Evolutionary conservation across 2,888 invertebrate species (phyloP).

Genomic region (Xylophagus ater): DNA sequence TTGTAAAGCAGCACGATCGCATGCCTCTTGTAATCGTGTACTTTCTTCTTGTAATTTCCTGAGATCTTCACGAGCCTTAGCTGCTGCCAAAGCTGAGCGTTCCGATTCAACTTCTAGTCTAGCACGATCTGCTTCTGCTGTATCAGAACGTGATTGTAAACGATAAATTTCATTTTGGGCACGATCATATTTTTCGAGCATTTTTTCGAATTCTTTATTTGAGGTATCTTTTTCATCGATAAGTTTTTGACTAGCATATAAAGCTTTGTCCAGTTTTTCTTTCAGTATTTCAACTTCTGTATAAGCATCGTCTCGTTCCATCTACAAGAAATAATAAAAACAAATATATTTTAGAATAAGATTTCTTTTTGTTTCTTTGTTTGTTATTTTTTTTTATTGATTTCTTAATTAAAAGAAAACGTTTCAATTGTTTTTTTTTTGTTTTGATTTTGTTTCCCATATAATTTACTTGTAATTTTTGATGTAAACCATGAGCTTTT

Average conservation of each 20-base stretch:
- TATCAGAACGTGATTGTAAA: conserved; percentile 77
- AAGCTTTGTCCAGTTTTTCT: conserved; percentile 81
- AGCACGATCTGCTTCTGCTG: conserved; percentile 78
- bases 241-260: conserved; percentile 69
- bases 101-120: conserved; percentile 75
- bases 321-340: conserved; percentile 39
- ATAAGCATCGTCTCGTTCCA: conserved; percentile 75
- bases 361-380: too few species aligned
- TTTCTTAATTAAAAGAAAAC: too few species aligned
- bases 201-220: conserved; percentile 84
- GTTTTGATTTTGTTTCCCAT: neutral
- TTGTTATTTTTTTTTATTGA: too few species aligned
- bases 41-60: conserved; percentile 80
- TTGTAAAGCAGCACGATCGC: conserved; percentile 76
- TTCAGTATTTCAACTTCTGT: conserved; percentile 78
- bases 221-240: conserved; percentile 79
- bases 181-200: conserved; percentile 86
- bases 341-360: too few species aligned
- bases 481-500: conserved; percentile 71
- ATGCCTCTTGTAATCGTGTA: conserved; percentile 75
- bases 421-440: neutral
- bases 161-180: conserved; percentile 83
- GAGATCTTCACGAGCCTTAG: conserved; percentile 74
- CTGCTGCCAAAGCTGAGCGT: conserved; percentile 65
- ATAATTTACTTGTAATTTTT: conserved; percentile 59